A percentile compares a stretch with the other conserved stretches of the same genome.
phyloP scores from a whole-genome alignment of 2,888 invertebrate species.

The Cryptosula pallasiana region DNA sequence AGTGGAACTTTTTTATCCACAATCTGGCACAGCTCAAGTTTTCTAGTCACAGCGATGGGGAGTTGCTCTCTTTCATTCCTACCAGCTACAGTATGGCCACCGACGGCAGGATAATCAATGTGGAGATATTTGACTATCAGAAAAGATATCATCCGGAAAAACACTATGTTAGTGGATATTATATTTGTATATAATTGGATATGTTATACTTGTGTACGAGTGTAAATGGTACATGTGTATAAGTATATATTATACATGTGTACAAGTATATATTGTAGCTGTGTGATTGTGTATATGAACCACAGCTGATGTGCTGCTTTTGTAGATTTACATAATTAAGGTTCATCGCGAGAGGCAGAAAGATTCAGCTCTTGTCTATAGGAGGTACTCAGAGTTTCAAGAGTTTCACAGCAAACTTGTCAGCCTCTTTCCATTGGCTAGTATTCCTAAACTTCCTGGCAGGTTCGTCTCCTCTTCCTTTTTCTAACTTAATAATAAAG shows the following conservation, averaged over 20 bases:
- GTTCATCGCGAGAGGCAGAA: slow-evolving; percentile 77
- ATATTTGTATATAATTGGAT: not conserved
- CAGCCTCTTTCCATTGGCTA: slow-evolving; percentile 82
- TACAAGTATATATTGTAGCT: too few relatives aligned
- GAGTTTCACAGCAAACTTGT: slow-evolving; percentile 93
- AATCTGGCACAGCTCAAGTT: slow-evolving; percentile 89
- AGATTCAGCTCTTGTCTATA: slow-evolving; percentile 81
- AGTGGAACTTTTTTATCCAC: slow-evolving; percentile 96
- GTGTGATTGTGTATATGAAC: too few relatives aligned
- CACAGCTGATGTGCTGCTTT: too few relatives aligned
- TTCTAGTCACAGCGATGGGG: slow-evolving; percentile 64
- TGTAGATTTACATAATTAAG: slow-evolving; percentile 55
- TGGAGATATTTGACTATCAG: slow-evolving; percentile 81
- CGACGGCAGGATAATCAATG: slow-evolving; percentile 80
- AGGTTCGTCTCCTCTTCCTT: too few relatives aligned
- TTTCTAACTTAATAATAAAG: too few relatives aligned
- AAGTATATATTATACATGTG: not conserved
- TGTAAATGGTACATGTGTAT: not conserved
- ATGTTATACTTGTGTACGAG: not conserved
- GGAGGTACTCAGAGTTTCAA: slow-evolving; percentile 93
- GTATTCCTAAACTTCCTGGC: slow-evolving; percentile 63
- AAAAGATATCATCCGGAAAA: slow-evolving; percentile 96
- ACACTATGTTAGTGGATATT: slow-evolving; percentile 70
- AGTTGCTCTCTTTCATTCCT: slow-evolving; percentile 83
- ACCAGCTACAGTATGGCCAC: slow-evolving; percentile 70